A percentile compares a stretch with the other conserved stretches of the same genome.
These are phyloP conservation scores for Agriopis leucophaearia DNA, from an alignment of 2,888 invertebrate genomes.

Conservation along the genomic window DNA sequence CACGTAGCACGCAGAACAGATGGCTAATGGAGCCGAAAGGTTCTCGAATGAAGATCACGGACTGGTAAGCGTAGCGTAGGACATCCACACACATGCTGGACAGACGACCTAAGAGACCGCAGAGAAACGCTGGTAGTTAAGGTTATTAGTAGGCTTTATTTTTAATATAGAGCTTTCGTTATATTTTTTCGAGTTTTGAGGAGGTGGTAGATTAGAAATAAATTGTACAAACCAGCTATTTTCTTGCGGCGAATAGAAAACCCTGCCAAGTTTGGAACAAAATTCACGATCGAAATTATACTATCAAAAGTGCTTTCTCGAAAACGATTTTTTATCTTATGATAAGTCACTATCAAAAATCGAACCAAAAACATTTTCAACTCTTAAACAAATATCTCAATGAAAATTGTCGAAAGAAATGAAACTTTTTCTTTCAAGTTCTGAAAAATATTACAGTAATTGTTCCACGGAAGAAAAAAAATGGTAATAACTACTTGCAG, in stretches of 20 bases:
- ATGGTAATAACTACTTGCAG: slow-evolving; percentile 19
- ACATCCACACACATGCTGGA: too few species aligned
- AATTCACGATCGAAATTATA: slow-evolving; percentile 64
- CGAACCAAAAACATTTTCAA: slow-evolving; percentile 43
- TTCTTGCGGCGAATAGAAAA: slow-evolving; percentile 61
- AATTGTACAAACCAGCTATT: slow-evolving; percentile 53
- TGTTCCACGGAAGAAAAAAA: slow-evolving; percentile 22
- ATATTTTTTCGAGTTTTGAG: too few species aligned
- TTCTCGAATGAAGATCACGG: too few species aligned
- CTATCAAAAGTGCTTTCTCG: slow-evolving; percentile 58
- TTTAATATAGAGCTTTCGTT: not conserved
- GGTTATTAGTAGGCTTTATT: too few species aligned
- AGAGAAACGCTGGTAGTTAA: too few species aligned
- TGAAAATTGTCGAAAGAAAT: slow-evolving; percentile 7
- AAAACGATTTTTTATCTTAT: slow-evolving; percentile 48
- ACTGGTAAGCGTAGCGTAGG: too few species aligned
- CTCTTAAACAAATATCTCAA: slow-evolving; percentile 8
- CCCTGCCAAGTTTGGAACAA: slow-evolving; percentile 61
- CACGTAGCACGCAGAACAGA: too few species aligned
- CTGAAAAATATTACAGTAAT: not conserved
- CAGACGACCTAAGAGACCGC: too few species aligned
- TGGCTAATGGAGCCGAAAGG: too few species aligned
- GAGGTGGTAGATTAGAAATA: not conserved
- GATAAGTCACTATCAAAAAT: slow-evolving; percentile 38
- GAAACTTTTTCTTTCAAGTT: slow-evolving; percentile 17